Evolutionary conservation across 2,888 invertebrate species (phyloP).

Genomic region (Drosophila kuntzei): DNA sequence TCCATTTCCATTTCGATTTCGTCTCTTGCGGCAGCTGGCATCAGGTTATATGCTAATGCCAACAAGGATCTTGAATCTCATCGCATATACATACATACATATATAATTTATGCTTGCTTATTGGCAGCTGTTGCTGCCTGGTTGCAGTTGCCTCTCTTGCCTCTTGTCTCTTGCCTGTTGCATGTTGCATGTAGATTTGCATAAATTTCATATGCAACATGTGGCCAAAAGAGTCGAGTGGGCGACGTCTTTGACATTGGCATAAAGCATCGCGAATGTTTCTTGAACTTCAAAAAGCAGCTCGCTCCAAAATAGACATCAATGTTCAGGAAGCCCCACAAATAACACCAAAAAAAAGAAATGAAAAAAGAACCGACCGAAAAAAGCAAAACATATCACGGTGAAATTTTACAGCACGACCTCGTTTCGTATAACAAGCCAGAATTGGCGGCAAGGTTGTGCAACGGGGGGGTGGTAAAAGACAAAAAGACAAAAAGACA

Average conservation of each 20-base stretch:
- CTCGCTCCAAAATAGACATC: slow-evolving; percentile 66
- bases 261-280: slow-evolving; percentile 53
- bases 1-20: slow-evolving; percentile 30
- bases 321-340: slow-evolving; percentile 54
- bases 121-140: slow-evolving; percentile 64
- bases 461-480: background rate
- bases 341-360: slow-evolving; percentile 14
- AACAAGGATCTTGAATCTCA: slow-evolving; percentile 69
- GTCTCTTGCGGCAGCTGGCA: slow-evolving; percentile 39
- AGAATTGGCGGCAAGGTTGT: slow-evolving; percentile 13
- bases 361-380: no score
- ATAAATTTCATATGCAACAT: slow-evolving; percentile 79
- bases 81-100: no score
- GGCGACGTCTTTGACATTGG: slow-evolving; percentile 70
- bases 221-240: slow-evolving; percentile 54
- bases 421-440: slow-evolving; percentile 46
- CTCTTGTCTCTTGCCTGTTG: slow-evolving; percentile 28
- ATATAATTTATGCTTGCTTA: slow-evolving; percentile 79
- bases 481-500: slow-evolving; percentile 5
- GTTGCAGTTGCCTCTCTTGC: slow-evolving; percentile 25
- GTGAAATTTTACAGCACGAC: slow-evolving; percentile 69
- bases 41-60: slow-evolving; percentile 78
- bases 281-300: slow-evolving; percentile 52
- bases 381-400: slow-evolving; percentile 43
- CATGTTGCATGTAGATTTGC: slow-evolving; percentile 60